Percentiles rank a stretch among this genome's conserved stretches.
Conservation (phyloP, 2,888 invertebrate species). For the Tromatobia lineatoria region DNA sequence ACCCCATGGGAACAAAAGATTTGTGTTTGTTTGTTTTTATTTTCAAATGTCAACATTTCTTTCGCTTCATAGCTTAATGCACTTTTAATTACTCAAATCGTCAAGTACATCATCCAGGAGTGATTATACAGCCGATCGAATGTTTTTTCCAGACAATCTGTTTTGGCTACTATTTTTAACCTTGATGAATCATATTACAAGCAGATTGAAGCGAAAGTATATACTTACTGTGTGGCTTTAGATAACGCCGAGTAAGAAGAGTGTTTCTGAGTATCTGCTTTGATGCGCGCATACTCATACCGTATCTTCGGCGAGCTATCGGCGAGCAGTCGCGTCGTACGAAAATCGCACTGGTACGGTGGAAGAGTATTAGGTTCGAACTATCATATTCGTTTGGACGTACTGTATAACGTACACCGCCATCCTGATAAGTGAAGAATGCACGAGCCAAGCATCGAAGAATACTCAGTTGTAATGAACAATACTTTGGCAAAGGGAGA, state of each 20-base stretch:
- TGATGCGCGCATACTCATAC: not conserved
- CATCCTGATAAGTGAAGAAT: conserved; percentile 9
- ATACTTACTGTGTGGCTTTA: conserved; percentile 9
- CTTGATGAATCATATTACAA: conserved; percentile 17
- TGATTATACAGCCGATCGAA: not conserved
- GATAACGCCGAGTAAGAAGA: conserved; percentile 17
- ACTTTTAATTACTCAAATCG: not conserved
- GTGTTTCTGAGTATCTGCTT: not conserved
- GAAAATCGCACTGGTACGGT: conserved; percentile 4
- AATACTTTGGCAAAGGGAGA: not conserved
- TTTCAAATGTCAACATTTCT: not conserved
- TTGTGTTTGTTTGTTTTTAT: too few relatives aligned
- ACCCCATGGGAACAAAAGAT: too few relatives aligned
- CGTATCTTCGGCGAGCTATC: not conserved
- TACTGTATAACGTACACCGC: not conserved
- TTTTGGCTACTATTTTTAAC: conserved; percentile 20
- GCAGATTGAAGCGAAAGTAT: conserved; percentile 21
- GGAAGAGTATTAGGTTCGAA: not conserved
- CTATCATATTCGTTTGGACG: not conserved
- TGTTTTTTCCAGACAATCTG: conserved; percentile 10
- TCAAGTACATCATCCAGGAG: not conserved
- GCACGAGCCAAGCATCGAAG: not conserved
- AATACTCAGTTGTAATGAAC: not conserved
- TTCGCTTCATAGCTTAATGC: not conserved
- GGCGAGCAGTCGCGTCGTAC: too few relatives aligned